Evolutionary conservation across 2,113 vertebrate species (phyloP).

Genomic region (Megaptera novaeangliae): DNA sequence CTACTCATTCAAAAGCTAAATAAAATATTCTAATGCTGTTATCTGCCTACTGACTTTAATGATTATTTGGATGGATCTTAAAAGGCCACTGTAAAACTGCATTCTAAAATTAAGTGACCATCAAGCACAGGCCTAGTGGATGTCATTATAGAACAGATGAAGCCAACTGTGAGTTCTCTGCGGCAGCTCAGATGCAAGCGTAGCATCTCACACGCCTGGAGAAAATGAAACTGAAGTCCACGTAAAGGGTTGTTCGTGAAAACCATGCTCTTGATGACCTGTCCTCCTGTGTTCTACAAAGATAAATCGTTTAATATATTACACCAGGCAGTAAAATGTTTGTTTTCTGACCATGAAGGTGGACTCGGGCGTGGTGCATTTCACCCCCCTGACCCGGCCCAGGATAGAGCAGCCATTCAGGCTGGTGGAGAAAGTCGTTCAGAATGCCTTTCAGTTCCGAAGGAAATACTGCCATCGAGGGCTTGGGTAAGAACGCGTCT

Average conservation of each 20-base stretch:
- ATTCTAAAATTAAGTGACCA: neutral
- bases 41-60: neutral
- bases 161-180: neutral
- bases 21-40: neutral
- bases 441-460: conserved; percentile 91
- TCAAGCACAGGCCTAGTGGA: neutral
- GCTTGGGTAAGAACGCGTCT: conserved; percentile 85
- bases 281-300: accelerated
- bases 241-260: accelerated
- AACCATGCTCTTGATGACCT: accelerated
- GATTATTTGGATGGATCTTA: neutral
- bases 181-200: no score
- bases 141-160: neutral
- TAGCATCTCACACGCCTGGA: accelerated
- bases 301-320: accelerated
- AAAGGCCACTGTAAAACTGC: neutral
- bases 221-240: neutral
- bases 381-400: conserved; percentile 89
- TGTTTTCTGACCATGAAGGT: conserved; percentile 80
- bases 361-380: conserved; percentile 93
- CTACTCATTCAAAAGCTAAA: neutral
- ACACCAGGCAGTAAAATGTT: accelerated
- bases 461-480: conserved; percentile 93
- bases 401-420: conserved; percentile 93
- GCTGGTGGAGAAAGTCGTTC: conserved; percentile 94